Evolutionary conservation across 2,113 vertebrate species (phyloP), one percentile per base, ranked within the genome.

Genomic region (Xenus cinereus): DNA sequence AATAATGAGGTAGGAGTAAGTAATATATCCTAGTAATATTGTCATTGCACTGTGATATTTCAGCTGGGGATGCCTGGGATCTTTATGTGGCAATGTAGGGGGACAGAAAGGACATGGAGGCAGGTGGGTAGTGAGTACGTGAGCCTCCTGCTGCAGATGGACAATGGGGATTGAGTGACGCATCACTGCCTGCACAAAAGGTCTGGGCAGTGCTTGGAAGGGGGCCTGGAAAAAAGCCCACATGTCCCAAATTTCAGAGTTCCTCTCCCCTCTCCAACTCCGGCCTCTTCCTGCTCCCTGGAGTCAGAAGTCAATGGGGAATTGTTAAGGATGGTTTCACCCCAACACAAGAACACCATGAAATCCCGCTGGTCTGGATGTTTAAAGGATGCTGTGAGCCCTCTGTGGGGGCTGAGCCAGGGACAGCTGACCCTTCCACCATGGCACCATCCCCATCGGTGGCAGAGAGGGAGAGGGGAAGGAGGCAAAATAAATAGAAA

Each of bases 391-490:
- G 24, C 41, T 87, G 41, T 33, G 46, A 62, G 33, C 3, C 8
- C 48, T 67, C 59, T 1, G 3, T 0, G 2, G 59, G 12, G 43
- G 10, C 57, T 73, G 39, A 87, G 54, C 23, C 1, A 2, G 17
- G 20, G 7, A 59, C 2, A 0, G 0, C 57, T 62, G 62, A 33
- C 6, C 37, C 19, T 75, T 62, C 5, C 4, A 45, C 56, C 35
- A 19, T 0, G 4, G 30, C 72, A 84, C n/a, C 4, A 0, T 20
- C n/a, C 9, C 18, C 28, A 15, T 5, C 0, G 0, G 19, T 41
- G 24, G 35, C 45, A 79, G 53, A 69, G 21, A 43, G 15, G 5
- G 5, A 87, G 7, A 60, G 12, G 13, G 4, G 13, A 87, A 75
- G 10, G 5, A 79, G 33, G 66, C 11, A 72, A 95, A 89, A 91